Evolutionary conservation across 2,888 invertebrate genomes (phyloP), one percentile per base, ranked within the genome.

Genomic region (Sepioteuthis lessoniana): DNA sequence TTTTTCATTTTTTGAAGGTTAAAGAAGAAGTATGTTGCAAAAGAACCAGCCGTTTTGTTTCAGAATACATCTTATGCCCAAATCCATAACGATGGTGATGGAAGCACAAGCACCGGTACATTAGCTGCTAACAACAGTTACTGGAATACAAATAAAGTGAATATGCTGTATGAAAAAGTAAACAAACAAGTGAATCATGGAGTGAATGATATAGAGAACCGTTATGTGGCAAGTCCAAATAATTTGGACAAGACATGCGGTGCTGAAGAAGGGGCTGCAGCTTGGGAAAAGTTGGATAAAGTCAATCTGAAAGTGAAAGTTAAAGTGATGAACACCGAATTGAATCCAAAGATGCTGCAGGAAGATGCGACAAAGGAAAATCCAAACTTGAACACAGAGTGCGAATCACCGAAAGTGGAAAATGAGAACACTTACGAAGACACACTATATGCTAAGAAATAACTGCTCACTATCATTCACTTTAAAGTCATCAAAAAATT

Each of bases 61-160:
- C 92, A 92, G 47, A 92, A 92, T 46, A 92, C 92, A 19, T 92
- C 47, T 10, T 92, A 92, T 46, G 92, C 92, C 28, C 92, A 92
- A 47, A 92, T 92, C 46, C 42, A 92, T 47, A 92, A 92, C 31
- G 92, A 46, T 1, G 76, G n/a, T 76, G 76, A 76, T n/a, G 76
- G 76, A 13, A 13, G 16, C 0, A 76, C 76, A 13, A 76, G n/a
- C 76, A 28, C 35, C 10, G 37, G n/a, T 5, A 42, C 92, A 13
- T 31, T 42, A 92, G 92, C 47, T 31, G 92, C 92, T 1, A 92
- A 92, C 46, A 92, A 92, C 35, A 92, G 46, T 38, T 92, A 92
- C 92, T 92, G 92, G 92, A 92, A 92, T 31, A 92, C 92, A n/a
- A 92, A 92, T 21, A 47, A 92, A n/a, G 47, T 92, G 92, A 92